Evolutionary conservation across 2,797 vertebrate genomes (phyloP).

Genomic region (Sciaenops ocellatus): DNA sequence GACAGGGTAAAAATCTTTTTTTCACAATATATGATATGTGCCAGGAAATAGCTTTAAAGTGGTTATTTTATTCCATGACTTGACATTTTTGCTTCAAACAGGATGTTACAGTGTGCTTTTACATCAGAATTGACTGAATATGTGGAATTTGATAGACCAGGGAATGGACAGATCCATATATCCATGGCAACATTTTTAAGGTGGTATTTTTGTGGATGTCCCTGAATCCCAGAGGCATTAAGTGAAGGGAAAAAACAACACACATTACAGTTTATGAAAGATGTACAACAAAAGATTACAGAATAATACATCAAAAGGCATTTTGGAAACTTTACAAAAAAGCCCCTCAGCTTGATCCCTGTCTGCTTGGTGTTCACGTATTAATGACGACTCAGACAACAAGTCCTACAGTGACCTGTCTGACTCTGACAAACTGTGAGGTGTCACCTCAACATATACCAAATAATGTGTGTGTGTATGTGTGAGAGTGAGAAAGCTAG

Average conservation of each 20-base stretch:
- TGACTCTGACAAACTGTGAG: constrained; percentile 74
- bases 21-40: not conserved
- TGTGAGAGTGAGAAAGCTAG: not conserved
- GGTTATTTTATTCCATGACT: not conserved
- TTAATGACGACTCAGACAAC: constrained; percentile 81
- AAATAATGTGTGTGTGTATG: constrained; percentile 37
- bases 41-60: not conserved
- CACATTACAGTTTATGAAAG: no score
- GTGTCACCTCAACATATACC: constrained; percentile 51
- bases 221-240: not conserved
- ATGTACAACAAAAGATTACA: not conserved
- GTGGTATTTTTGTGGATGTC: not conserved
- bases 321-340: no score
- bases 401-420: constrained; percentile 77
- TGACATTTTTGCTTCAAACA: not conserved
- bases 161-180: not conserved
- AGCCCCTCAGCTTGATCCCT: constrained; percentile 7
- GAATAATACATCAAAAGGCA: not conserved
- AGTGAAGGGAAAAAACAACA: not conserved
- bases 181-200: not conserved
- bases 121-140: not conserved
- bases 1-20: constrained; percentile 11
- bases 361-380: constrained; percentile 59
- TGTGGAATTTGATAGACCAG: not conserved
- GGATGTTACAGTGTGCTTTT: not conserved